These are phyloP conservation scores for Tenthredo livida DNA, from an alignment of 2,888 invertebrate genomes.

Conservation along the genomic window DNA sequence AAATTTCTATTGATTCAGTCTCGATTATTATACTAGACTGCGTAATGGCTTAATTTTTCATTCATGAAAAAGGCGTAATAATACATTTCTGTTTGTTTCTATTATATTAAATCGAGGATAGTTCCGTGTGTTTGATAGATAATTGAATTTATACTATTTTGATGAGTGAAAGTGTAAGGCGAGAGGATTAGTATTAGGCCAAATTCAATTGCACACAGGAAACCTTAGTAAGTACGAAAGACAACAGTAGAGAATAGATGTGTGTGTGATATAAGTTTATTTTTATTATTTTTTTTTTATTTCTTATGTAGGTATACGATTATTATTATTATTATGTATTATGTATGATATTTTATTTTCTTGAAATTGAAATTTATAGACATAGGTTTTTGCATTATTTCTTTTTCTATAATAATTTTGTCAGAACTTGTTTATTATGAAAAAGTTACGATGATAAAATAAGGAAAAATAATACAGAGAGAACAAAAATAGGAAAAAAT, in stretches of 20 bases:
- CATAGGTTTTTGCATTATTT: no score
- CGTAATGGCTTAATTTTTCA: neutral
- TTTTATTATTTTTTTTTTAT: neutral
- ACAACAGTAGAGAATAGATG: neutral
- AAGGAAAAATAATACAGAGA: no score
- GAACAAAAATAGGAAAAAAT: no score
- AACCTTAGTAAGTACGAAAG: neutral
- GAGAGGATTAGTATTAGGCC: constrained; percentile 9
- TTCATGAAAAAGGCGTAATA: neutral
- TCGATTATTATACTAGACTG: neutral
- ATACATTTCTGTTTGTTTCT: neutral
- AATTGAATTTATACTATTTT: neutral
- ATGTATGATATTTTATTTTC: no score
- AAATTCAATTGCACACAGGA: constrained; percentile 24
- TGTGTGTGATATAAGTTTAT: neutral
- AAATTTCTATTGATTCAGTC: neutral
- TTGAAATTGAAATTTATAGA: no score
- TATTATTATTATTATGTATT: no score
- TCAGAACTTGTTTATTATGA: no score
- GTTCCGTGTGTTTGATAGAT: neutral
- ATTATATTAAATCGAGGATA: neutral
- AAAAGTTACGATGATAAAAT: no score
- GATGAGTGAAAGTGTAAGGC: neutral
- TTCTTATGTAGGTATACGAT: no score
- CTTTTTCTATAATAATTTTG: no score